Evolutionary conservation across 2,797 vertebrate species (phyloP), one percentile per base, ranked within the genome.

Genomic region (Macroramphosus scolopax): DNA sequence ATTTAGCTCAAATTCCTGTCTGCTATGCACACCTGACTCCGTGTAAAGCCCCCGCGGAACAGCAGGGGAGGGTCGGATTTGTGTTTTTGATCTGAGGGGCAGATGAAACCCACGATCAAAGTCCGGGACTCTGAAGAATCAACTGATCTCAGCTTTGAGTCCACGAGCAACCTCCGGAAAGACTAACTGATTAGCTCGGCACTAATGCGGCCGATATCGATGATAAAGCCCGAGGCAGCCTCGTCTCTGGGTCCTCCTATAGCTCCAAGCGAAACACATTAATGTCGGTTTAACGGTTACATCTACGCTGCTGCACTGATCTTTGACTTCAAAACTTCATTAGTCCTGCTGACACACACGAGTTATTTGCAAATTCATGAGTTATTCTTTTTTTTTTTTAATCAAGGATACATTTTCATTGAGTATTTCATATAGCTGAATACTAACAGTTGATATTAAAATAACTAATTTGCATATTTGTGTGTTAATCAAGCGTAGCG

Each of bases 81-180:
- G 62, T 63, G 51, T 77, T 79, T 75, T 22, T 68, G 75, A 85
- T 77, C 69, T 47, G 17, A 68, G 73, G n/a, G 55, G 59, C 8
- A 48, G 72, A 64, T 63, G 75, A 81, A 67, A 62, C 78, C 72
- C 64, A 70, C 46, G 76, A 83, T 87, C 79, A 87, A 85, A 83
- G 84, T 60, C 29, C 0, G 51, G 65, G 63, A 59, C 52, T 63
- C 52, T 28, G 63, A 51, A 61, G 62, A 77, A 75, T 77, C 75
- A 70, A 69, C 46, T 61, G 63, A 82, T 82, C 73, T 76, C 63
- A 69, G 71, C 64, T 43, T 38, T 25, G 57, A 75, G 77, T 81
- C 75, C 51, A 58, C 10, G 30, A 60, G 64, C 63, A 68, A 65
- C 54, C 42, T 69, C 72, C 48, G 54, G 58, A 70, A 55, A 71